Evolutionary conservation across 2,797 vertebrate species (phyloP).

Genomic region (Karalla daura): DNA sequence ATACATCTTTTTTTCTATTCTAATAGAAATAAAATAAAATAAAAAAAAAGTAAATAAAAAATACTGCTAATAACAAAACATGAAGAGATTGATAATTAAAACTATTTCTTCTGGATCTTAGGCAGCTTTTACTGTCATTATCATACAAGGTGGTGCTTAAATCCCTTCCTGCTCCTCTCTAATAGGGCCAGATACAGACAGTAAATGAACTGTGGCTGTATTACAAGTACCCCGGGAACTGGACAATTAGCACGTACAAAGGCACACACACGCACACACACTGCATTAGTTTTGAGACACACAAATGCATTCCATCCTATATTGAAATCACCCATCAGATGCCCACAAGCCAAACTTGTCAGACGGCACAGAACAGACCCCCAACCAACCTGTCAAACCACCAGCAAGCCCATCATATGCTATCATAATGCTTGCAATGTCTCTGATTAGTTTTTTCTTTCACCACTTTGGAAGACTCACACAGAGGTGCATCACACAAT

Average conservation of each 20-base stretch:
- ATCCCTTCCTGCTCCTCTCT: conserved; percentile 45
- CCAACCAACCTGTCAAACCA: conserved; percentile 27
- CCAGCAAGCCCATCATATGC: neutral
- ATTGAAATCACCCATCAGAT: conserved; percentile 22
- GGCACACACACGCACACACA: conserved; percentile 22
- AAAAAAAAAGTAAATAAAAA: conserved; percentile 9
- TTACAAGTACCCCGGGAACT: conserved; percentile 68
- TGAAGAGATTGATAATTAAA: conserved; percentile 38
- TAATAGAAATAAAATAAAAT: no score
- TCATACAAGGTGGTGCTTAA: conserved; percentile 47
- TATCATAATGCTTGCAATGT: neutral
- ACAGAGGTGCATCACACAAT: no score
- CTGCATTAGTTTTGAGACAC: no score
- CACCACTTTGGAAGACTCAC: no score
- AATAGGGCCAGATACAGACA: conserved; percentile 63
- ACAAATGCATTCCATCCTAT: neutral
- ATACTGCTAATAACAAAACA: no score
- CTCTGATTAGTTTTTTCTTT: neutral
- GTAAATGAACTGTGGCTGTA: conserved; percentile 72
- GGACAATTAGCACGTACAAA: conserved; percentile 59
- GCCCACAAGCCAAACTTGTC: conserved; percentile 7
- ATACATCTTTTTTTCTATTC: no score
- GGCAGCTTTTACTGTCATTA: conserved; percentile 51
- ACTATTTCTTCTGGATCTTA: conserved; percentile 36
- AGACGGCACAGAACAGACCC: neutral